Percentiles rank a stretch among this genome's conserved stretches.
Conservation (phyloP, 2,888 invertebrate species). For the Nymphalis polychloros region DNA sequence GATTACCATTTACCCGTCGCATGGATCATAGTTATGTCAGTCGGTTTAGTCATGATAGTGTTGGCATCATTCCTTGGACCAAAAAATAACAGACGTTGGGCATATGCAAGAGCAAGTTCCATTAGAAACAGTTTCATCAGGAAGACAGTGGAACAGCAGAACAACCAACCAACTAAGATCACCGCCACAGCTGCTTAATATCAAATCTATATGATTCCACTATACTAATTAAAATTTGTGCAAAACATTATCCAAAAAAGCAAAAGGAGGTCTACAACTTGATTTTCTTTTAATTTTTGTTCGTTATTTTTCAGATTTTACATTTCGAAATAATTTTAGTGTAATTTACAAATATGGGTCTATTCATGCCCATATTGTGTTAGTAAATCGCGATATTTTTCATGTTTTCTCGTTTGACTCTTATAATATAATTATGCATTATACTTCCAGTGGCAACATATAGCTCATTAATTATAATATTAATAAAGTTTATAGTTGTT, state of each 20-base stretch:
- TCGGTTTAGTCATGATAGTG: slow-evolving; percentile 43
- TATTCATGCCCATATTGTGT: too few relatives aligned
- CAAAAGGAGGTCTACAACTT: background rate
- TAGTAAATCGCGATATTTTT: background rate
- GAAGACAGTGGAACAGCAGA: slow-evolving; percentile 32
- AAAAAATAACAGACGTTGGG: slow-evolving; percentile 59
- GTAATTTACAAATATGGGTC: background rate
- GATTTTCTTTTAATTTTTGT: background rate
- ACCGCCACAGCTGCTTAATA: slow-evolving; percentile 40
- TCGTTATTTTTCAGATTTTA: background rate
- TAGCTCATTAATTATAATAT: slow-evolving; percentile 6
- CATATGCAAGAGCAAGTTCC: slow-evolving; percentile 43
- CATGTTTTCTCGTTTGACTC: background rate
- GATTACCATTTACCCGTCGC: slow-evolving; percentile 41
- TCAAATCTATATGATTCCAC: background rate
- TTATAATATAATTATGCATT: background rate
- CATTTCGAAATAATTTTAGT: background rate
- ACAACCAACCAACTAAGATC: slow-evolving; percentile 28
- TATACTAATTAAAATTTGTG: background rate
- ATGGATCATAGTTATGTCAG: slow-evolving; percentile 43
- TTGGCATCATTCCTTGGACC: slow-evolving; percentile 46
- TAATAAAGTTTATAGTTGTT: background rate
- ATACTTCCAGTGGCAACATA: background rate
- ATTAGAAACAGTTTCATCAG: slow-evolving; percentile 53
- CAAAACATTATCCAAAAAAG: too few relatives aligned